Conservation (phyloP, 2,888 invertebrate species). For the Mythimna impura region DNA sequence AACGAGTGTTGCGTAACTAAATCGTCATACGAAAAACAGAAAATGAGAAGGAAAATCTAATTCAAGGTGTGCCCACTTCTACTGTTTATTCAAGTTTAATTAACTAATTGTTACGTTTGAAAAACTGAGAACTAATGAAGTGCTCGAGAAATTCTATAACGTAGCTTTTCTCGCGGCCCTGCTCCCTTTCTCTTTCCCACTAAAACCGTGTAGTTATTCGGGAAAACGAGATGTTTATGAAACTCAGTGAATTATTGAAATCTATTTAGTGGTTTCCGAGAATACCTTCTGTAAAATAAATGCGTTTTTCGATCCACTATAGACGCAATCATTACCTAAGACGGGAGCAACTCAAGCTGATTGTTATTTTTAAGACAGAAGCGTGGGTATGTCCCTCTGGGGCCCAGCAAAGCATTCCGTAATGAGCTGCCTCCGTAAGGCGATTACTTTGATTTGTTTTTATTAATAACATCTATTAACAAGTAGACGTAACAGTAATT, state of each 20-base stretch:
- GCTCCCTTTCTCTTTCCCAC: too few relatives aligned
- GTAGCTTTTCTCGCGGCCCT: too few relatives aligned
- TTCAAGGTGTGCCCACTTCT: background rate
- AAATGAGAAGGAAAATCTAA: background rate
- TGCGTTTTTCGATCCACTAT: slow-evolving; percentile 19
- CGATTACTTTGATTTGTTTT: slow-evolving; percentile 74
- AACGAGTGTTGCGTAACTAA: background rate
- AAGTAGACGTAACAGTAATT: slow-evolving; percentile 9
- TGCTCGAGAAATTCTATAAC: too few relatives aligned
- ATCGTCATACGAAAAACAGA: background rate
- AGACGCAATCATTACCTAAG: slow-evolving; percentile 25
- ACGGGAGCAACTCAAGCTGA: slow-evolving; percentile 61
- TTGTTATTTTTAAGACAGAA: slow-evolving; percentile 67
- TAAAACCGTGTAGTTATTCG: too few relatives aligned
- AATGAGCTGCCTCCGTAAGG: slow-evolving; percentile 77
- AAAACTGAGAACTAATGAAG: too few relatives aligned
- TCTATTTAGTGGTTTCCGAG: too few relatives aligned
- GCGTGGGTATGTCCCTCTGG: slow-evolving; percentile 63
- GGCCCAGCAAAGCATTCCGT: slow-evolving; percentile 58
- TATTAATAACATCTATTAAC: slow-evolving; percentile 52
- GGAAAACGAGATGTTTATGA: too few relatives aligned
- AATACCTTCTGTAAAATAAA: background rate
- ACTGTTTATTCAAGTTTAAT: background rate
- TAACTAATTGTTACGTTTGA: background rate
- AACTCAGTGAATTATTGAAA: too few relatives aligned